Evolutionary conservation across 2,888 invertebrate species (phyloP).

Genomic region (Beris chalybata): DNA sequence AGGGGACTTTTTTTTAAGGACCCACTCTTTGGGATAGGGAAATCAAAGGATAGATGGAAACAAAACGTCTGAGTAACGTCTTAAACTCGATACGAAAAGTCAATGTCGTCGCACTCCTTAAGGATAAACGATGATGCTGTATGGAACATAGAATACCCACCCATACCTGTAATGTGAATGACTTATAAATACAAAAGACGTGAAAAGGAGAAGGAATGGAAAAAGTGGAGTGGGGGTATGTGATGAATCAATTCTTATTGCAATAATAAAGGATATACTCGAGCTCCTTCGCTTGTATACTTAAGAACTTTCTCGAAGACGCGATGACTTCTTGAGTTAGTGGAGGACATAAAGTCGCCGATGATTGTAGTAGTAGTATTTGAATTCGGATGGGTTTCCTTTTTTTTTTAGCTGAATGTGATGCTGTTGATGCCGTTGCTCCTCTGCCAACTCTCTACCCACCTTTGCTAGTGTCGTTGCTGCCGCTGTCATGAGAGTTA

Average conservation of each 20-base stretch:
- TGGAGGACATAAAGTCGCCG: neutral
- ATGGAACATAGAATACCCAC: neutral
- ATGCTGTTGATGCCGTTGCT: conserved; percentile 13
- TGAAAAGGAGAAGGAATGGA: conserved; percentile 7
- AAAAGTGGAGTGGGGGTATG: conserved; percentile 17
- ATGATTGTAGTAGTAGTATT: neutral
- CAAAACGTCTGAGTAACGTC: conserved; percentile 6
- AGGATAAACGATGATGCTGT: conserved; percentile 3
- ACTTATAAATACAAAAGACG: neutral
- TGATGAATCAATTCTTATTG: conserved; percentile 36
- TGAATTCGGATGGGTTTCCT: conserved; percentile 6
- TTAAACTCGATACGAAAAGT: conserved; percentile 18
- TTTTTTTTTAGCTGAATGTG: neutral
- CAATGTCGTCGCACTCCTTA: conserved; percentile 6
- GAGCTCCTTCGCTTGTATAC: conserved; percentile 12
- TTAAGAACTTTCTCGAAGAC: conserved; percentile 29
- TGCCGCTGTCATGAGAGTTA: conserved; percentile 7
- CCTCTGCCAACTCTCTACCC: neutral
- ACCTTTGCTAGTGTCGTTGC: neutral
- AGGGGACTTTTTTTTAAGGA: too few species aligned
- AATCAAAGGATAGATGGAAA: neutral
- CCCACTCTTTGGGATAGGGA: too few species aligned
- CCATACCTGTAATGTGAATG: conserved; percentile 2
- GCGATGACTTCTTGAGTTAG: conserved; percentile 13
- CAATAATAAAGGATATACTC: conserved; percentile 29